These are phyloP conservation scores for Oncorhynchus kisutch DNA, from an alignment of 2,113 vertebrate species.

Conservation along the genomic window DNA sequence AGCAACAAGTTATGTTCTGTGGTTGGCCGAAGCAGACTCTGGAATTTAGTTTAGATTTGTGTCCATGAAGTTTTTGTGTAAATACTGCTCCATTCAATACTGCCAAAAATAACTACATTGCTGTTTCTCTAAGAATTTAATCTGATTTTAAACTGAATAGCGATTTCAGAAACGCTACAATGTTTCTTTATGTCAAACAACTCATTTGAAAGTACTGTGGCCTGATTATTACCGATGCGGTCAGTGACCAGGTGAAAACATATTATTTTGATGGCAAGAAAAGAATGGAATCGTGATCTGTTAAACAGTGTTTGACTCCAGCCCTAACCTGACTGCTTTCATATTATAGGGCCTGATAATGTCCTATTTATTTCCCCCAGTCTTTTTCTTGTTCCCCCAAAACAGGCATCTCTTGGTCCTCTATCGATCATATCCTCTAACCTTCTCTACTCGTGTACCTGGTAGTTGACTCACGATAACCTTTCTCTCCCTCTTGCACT, in stretches of 20 bases:
- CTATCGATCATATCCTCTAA: no score
- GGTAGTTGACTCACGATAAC: constrained; percentile 97
- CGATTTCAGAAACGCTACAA: constrained; percentile 13
- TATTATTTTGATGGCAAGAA: constrained; percentile 32
- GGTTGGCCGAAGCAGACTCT: constrained; percentile 51
- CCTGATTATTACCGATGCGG: constrained; percentile 31
- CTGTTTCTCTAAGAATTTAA: constrained; percentile 48
- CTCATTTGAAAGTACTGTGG: constrained; percentile 34
- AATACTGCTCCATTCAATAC: constrained; percentile 42
- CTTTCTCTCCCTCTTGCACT: constrained; percentile 85
- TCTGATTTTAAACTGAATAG: constrained; percentile 43
- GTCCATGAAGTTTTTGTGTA: constrained; percentile 52
- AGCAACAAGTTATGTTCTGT: constrained; percentile 52
- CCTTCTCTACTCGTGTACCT: constrained; percentile 33
- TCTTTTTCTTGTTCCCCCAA: constrained; percentile 34
- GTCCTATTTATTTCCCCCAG: neutral
- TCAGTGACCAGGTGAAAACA: constrained; percentile 38
- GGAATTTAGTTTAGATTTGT: constrained; percentile 54
- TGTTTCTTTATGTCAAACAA: constrained; percentile 32
- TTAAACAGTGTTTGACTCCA: constrained; percentile 30
- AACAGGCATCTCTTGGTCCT: constrained; percentile 33
- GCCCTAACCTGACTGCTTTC: constrained; percentile 50
- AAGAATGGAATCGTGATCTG: constrained; percentile 9
- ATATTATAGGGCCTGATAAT: neutral
- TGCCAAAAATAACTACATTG: constrained; percentile 53